Evolutionary conservation across 2,797 vertebrate genomes (phyloP).

Genomic region (Melanotaenia pygmaea): DNA sequence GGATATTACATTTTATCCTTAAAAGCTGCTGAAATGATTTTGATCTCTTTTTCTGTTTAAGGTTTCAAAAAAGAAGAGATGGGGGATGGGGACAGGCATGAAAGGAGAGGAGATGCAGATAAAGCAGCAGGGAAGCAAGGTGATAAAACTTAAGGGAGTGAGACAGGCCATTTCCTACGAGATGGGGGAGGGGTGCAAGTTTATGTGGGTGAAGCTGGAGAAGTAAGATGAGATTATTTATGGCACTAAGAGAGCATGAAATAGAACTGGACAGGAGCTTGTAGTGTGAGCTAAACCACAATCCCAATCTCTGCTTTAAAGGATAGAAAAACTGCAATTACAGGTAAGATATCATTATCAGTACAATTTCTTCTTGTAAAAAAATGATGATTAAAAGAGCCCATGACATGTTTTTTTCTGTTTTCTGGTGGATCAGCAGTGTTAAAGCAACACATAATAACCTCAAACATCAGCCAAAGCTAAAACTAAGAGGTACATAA

Average conservation of each 20-base stretch:
- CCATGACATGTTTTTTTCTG: background rate
- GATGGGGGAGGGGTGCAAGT: slow-evolving; percentile 19
- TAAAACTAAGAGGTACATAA: background rate
- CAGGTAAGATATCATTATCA: background rate
- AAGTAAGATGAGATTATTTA: slow-evolving; percentile 61
- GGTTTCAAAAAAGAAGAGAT: slow-evolving; percentile 32
- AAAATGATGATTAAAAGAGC: background rate
- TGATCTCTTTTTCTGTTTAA: slow-evolving; percentile 39
- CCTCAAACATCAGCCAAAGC: background rate
- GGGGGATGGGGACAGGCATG: slow-evolving; percentile 11
- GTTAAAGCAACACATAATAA: background rate
- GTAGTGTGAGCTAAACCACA: slow-evolving; percentile 11
- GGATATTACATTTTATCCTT: slow-evolving; percentile 47
- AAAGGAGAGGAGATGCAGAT: slow-evolving; percentile 22
- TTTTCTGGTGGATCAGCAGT: no score
- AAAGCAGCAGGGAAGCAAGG: slow-evolving; percentile 35
- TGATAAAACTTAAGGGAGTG: slow-evolving; percentile 57
- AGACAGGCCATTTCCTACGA: slow-evolving; percentile 34
- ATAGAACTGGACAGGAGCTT: slow-evolving; percentile 32
- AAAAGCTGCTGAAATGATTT: slow-evolving; percentile 39
- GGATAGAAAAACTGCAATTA: slow-evolving; percentile 6
- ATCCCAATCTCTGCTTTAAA: slow-evolving; percentile 24
- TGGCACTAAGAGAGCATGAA: slow-evolving; percentile 55
- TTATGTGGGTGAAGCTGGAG: slow-evolving; percentile 38
- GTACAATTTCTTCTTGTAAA: background rate